phyloP scores from a whole-genome alignment of 2,888 invertebrate genomes.

The Cabera pusaria region DNA sequence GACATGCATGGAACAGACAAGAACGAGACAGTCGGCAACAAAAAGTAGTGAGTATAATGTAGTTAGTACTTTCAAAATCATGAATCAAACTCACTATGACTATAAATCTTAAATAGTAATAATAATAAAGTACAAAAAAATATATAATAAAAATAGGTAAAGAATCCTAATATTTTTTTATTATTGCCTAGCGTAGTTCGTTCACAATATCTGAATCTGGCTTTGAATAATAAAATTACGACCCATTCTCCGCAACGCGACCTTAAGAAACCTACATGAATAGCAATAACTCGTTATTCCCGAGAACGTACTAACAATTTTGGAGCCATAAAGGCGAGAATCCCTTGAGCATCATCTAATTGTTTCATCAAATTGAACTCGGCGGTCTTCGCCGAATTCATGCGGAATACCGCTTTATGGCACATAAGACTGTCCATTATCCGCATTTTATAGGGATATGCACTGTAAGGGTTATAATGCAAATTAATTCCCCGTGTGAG shows the following conservation, averaged over 20 bases:
- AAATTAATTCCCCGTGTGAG: conserved; percentile 72
- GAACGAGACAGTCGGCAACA: too few species aligned
- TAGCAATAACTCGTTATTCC: conserved; percentile 20
- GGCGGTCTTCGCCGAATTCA: conserved; percentile 48
- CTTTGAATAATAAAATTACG: too few species aligned
- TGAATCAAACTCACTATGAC: too few species aligned
- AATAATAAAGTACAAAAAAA: too few species aligned
- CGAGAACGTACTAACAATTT: conserved; percentile 21
- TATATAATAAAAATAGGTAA: too few species aligned
- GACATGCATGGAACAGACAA: too few species aligned
- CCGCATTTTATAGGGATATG: conserved; percentile 74
- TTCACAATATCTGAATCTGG: too few species aligned
- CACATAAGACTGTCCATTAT: conserved; percentile 69
- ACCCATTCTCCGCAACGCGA: not conserved
- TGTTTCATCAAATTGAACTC: conserved; percentile 59
- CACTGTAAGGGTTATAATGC: conserved; percentile 67
- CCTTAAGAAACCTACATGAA: conserved; percentile 3
- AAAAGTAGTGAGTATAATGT: too few species aligned
- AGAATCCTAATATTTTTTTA: too few species aligned
- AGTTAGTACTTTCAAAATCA: too few species aligned
- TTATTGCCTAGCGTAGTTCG: too few species aligned
- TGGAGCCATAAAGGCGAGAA: conserved; percentile 41
- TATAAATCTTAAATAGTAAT: too few species aligned
- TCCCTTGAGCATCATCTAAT: conserved; percentile 51
- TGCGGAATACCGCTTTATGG: conserved; percentile 63